A percentile compares a stretch with the other conserved stretches of the same genome.
Evolutionary conservation across 2,888 invertebrate genomes (phyloP).

Genomic region (Phyto melanocephala): DNA sequence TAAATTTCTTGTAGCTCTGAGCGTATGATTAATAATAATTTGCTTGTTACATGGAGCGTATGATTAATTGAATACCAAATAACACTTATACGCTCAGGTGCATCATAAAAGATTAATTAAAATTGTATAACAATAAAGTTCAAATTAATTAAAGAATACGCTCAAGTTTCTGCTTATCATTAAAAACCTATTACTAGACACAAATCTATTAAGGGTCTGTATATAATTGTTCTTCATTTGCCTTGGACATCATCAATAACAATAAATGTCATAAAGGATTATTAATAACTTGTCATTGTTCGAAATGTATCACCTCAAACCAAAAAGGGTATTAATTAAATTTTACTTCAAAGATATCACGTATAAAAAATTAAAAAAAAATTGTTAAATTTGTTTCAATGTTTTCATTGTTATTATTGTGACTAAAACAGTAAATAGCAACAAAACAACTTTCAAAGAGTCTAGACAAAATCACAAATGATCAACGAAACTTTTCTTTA

Average conservation of each 20-base stretch:
- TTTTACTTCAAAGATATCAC: no score
- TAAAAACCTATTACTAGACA: not conserved
- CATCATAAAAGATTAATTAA: not conserved
- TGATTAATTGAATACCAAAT: conserved; percentile 23
- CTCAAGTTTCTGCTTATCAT: not conserved
- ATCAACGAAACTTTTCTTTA: conserved; percentile 19
- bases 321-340: no score
- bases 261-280: not conserved
- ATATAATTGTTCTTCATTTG: not conserved
- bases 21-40: not conserved
- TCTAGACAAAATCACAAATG: conserved; percentile 54
- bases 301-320: no score
- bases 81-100: not conserved
- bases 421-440: not conserved
- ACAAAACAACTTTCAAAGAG: conserved; percentile 35
- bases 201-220: not conserved
- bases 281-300: not conserved
- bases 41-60: not conserved
- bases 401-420: not conserved
- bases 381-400: not conserved
- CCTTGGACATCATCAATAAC: not conserved
- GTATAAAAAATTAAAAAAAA: no score
- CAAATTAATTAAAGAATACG: not conserved
- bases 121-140: not conserved
- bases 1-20: not conserved